Base-by-base conservation (phyloP, 2,797 vertebrate genomes). In the Gymnothorax javanicus region DNA sequence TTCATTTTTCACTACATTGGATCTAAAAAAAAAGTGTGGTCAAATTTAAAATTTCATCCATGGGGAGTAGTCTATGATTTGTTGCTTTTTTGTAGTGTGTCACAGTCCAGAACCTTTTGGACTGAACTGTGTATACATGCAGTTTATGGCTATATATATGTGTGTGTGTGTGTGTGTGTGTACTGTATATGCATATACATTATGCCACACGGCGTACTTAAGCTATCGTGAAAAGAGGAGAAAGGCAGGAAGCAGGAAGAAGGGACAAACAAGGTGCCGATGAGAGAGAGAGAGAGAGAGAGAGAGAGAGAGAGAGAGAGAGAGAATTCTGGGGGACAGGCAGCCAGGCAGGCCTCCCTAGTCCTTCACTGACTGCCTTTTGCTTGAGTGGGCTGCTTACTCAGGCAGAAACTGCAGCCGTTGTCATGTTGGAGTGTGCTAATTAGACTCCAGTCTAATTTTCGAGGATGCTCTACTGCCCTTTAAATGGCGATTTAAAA, bases 401-500 rank as follows among this genome's bases (percentile, higher is more conserved):
- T 95, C 96, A 97, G 95, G 95, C 97, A 98, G 97, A 98, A 99
- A 97, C 94, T 91, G 91, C 95, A 95, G 94, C 95, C 92, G 96
- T 97, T 98, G 97, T 98, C 97, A 97, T 95, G 95, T 97, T 97
- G 95, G 96, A 97, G 96, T 95, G 96, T 94, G 96, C 98, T 99
- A 98, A 99, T 97, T 98, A 98, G 97, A 95, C 96, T 96, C 95
- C 95, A 95, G 96, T 97, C 96, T 98, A 98, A 98, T 99, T 99
- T 98, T 96, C 96, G 96, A 96, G 96, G 97, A 97, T 97, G 97
- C 95, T 97, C 97, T 96, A 92, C 95, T 98, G 96, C 96, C 96
- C 96, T 98, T 98, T 98, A 97, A 97, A 98, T 96, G 95, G 96
- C 96, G 95, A 98, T 98, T 99, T 98, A 97, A 97, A 98, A 98